Evolutionary conservation across 1,140 invertebrate genomes (phyloP), one percentile per base, ranked within the genome.

Genomic region (Chrysopa pallens): DNA sequence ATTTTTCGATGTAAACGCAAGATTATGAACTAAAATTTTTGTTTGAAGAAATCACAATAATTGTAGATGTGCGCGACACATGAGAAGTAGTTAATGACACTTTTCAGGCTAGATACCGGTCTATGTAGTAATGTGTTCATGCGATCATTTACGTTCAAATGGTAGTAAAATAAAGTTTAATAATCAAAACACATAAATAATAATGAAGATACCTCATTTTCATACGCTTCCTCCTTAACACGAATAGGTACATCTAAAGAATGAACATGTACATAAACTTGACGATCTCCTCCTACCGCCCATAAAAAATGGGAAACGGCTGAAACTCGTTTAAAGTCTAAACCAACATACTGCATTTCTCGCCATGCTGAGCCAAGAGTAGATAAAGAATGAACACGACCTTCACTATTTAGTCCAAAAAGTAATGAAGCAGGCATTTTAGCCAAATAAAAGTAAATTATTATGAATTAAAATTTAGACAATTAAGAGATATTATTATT

Each of bases 241-340:
- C 85, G 67, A 45, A 93, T 92, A 1, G 89, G 87, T 54, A 92
- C 79, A 62, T 92, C 88, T 33, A 85, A 64, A 3, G 81, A 81
- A 56, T 87, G 80, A 13, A 92, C 84, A 60, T 85, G 87, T 3
- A 92, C 75, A 61, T 93, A 92, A 36, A 90, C 78, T 62, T 92
- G 87, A 47, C 89, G 74, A 60, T 93, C 88, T 1, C 87, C 82
- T 37, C 89, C 87, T 37, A 94, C 78, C 2, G 85, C 88, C 89
- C 89, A 94, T 52, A 90, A 68, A 55, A 81, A 84, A 62, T 84
- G 77, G 12, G 80, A 76, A 11, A 84, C 73, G 5, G 87, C 79
- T 15, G 84, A 82, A 31, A 93, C 61, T 53, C 86, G 79, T 63
- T 92, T 87, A 52, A 91, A 86, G 52, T 90, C 85, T 44, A 89